A percentile compares a stretch with the other conserved stretches of the same genome.
Evolutionary conservation across 2,797 vertebrate species (phyloP).

Genomic region (Propithecus deckenii): DNA sequence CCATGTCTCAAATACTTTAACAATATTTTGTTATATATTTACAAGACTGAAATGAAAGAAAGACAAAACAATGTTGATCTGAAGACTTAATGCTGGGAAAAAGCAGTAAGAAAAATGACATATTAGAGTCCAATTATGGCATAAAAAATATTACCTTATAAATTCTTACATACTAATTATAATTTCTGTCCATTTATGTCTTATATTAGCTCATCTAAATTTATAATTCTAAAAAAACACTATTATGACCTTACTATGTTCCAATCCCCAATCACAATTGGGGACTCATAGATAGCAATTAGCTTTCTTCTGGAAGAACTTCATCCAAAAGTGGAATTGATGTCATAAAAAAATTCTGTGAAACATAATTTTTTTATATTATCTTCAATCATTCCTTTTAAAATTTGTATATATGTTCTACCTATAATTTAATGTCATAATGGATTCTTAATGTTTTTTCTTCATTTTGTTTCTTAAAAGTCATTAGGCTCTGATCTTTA

Average conservation of each 20-base stretch:
- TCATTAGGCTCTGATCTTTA: background rate
- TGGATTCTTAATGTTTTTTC: background rate
- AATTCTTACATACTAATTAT: background rate
- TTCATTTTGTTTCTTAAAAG: background rate
- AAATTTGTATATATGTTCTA: background rate
- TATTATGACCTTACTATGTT: background rate
- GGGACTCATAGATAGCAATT: background rate
- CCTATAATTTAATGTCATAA: background rate
- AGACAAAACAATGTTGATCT: background rate
- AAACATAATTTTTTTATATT: background rate
- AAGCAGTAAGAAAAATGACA: background rate
- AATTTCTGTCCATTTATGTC: background rate
- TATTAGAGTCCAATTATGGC: background rate
- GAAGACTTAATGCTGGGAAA: background rate
- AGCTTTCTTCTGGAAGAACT: background rate
- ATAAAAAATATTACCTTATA: conserved; percentile 7
- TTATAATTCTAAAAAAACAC: background rate
- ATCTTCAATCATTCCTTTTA: background rate
- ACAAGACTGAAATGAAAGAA: conserved; percentile 17
- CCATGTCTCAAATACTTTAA: background rate
- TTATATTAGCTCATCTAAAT: background rate
- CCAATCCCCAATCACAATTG: background rate
- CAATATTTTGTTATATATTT: conserved; percentile 23
- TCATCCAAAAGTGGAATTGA: background rate
- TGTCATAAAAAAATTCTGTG: background rate